A percentile compares a stretch with the other conserved stretches of the same genome.
phyloP scores from a whole-genome alignment of 1,140 invertebrate species.

The Zophobas atratus region DNA sequence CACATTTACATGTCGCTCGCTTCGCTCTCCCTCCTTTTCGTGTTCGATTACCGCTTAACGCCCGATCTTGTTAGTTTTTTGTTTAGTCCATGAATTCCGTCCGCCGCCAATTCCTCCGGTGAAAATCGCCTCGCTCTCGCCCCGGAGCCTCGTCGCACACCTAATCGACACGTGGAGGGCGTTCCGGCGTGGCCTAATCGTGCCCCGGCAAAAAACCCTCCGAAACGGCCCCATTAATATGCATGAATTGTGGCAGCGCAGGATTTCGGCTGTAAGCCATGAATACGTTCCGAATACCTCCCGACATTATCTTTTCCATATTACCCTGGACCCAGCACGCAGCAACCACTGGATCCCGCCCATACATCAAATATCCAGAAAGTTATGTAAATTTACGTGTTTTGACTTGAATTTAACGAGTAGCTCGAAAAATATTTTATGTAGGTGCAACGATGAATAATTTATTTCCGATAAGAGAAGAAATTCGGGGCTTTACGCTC shows the following conservation, averaged over 20 bases:
- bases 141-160: too few relatives aligned
- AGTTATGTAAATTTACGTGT: conserved; percentile 33
- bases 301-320: conserved; percentile 40
- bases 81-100: too few relatives aligned
- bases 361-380: conserved; percentile 38
- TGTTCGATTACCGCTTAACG: too few relatives aligned
- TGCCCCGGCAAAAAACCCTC: too few relatives aligned
- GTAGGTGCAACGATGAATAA: conserved; percentile 33
- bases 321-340: conserved; percentile 7
- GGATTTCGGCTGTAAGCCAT: conserved; percentile 34
- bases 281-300: conserved; percentile 19
- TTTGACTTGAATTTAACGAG: conserved; percentile 39
- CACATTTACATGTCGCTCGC: too few relatives aligned
- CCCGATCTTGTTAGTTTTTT: too few relatives aligned
- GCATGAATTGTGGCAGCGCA: conserved; percentile 34
- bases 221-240: conserved; percentile 15
- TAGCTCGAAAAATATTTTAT: conserved; percentile 10
- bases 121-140: too few relatives aligned
- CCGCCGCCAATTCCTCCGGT: too few relatives aligned
- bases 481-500: neutral
- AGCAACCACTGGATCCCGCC: neutral
- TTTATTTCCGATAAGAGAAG: conserved; percentile 24
- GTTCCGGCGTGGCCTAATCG: too few relatives aligned
- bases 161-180: too few relatives aligned
- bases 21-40: too few relatives aligned